These are phyloP conservation scores for Trachymyrmex cornetzi DNA, from an alignment of 1,140 invertebrate genomes.

Conservation along the genomic window DNA sequence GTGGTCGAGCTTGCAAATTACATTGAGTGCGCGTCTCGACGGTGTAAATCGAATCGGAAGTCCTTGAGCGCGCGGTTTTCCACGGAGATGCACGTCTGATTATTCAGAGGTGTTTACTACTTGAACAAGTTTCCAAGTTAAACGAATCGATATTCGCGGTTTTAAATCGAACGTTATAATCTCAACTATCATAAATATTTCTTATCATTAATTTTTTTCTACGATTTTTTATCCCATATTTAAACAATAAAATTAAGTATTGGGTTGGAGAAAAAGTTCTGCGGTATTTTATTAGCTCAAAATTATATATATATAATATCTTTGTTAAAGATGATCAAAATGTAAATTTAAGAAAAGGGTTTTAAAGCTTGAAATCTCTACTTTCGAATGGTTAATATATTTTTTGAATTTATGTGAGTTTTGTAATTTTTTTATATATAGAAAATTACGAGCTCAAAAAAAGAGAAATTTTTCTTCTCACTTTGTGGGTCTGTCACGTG, in stretches of 20 bases:
- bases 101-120: neutral
- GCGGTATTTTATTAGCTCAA: too few species aligned
- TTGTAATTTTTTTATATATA: too few species aligned
- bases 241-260: neutral
- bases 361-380: too few species aligned
- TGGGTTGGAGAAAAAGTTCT: too few species aligned
- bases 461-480: too few species aligned
- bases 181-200: neutral
- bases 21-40: conserved; percentile 35
- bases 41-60: conserved; percentile 65
- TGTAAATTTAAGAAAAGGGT: too few species aligned
- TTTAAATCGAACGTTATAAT: conserved; percentile 11
- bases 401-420: too few species aligned
- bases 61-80: conserved; percentile 18
- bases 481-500: too few species aligned
- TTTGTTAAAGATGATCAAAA: too few species aligned
- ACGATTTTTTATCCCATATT: neutral
- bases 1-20: conserved; percentile 60
- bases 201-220: neutral
- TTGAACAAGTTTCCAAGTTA: neutral
- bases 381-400: too few species aligned
- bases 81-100: neutral
- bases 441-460: too few species aligned
- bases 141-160: neutral
- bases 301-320: too few species aligned